phyloP scores from a whole-genome alignment of 2,113 vertebrate species.

The Ptilorrhoa leucosticta region DNA sequence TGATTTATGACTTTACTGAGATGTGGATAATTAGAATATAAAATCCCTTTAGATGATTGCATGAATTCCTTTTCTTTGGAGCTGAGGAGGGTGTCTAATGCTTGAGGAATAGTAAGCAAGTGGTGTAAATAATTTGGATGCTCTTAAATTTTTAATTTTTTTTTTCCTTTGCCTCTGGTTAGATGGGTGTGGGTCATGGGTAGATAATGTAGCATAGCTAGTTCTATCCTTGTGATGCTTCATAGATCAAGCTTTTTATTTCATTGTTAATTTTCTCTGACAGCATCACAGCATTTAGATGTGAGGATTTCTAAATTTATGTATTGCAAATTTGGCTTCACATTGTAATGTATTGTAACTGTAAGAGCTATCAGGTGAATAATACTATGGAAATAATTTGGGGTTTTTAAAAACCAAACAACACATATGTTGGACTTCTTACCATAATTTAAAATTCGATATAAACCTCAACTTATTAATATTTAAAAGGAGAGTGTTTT shows the following conservation, averaged over 20 bases:
- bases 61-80: not conserved
- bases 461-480: not conserved
- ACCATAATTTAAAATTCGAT: not conserved
- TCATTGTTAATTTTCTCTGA: not conserved
- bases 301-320: not conserved
- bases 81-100: not conserved
- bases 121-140: conserved; percentile 6
- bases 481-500: not conserved
- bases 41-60: not conserved
- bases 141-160: not conserved
- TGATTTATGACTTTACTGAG: not conserved
- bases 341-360: not conserved
- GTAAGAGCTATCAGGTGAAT: not conserved
- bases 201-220: not conserved
- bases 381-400: not conserved
- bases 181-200: not conserved
- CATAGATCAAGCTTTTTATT: not conserved
- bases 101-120: not conserved
- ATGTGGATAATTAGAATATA: not conserved
- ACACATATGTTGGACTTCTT: not conserved
- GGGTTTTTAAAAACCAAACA: not conserved
- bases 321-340: not conserved
- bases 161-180: not conserved
- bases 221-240: not conserved
- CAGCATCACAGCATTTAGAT: not conserved